Base-by-base conservation (phyloP, 2,797 vertebrate species). In the Malurus leucopterus region DNA sequence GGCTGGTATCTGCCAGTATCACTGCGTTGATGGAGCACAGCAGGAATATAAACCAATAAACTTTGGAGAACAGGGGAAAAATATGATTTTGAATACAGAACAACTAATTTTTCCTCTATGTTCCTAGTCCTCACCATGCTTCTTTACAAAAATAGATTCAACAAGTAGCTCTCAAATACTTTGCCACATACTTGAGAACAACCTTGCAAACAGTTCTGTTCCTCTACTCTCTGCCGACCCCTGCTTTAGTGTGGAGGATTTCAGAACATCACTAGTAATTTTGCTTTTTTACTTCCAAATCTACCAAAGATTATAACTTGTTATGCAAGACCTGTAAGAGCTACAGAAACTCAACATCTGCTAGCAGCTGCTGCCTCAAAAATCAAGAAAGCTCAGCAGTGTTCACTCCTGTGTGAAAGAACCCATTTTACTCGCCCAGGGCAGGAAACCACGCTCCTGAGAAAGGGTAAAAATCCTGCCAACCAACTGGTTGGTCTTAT, bases 331-430 rank as follows among this genome's bases (percentile, higher is more conserved):
- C 24, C 57, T 40, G 3, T 40, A 23, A 23, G 15, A 57, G 53
- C 27, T 58, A 86, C 29, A 86, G 47, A 69, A 76, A 44, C 34
- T 41, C 57, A 73, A 41, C 75, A 82, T 49, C 76, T 91, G 57
- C 55, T 62, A 75, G 67, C 77, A 92, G 73, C 58, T 90, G 75
- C 79, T 85, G 72, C n/a, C 61, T 85, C 38, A 67, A 81, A 72
- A 69, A 87, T 27, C 57, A 85, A 61, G 17, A 77, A 63, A 70
- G 30, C 57, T 91, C 72, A 80, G 61, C 43, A 79, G 46, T 22
- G 29, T 34, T 90, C 58, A 57, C 15, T 71, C 55, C 34, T 61
- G 19, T 67, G 49, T 76, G 27, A 85, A 83, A 79, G 46, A 53
- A 51, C 10, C 24, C 23, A 61, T 67, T 92, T 89, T 64, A 68